Base-by-base conservation (phyloP, 92 coral and sea anemone species). In the Porites divaricata region DNA sequence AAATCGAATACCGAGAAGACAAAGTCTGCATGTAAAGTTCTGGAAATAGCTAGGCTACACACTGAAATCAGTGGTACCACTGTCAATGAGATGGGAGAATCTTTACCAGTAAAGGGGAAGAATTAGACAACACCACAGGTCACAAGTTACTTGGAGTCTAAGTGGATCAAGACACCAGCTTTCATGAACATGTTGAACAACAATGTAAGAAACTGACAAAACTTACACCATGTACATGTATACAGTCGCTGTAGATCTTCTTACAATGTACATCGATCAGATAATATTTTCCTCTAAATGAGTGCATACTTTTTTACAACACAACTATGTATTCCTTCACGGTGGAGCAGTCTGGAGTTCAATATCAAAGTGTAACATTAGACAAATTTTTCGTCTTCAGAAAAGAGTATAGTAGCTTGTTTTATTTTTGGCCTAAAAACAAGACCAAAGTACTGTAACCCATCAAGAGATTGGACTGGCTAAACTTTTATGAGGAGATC, bases 181-280 rank as follows among this genome's bases (percentile, higher is more conserved):
- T 51, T 51, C 7, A 12, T 51, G 56, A 51, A 51, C 56, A 63
- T 17, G 68, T 63, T 17, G 25, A 63, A 74, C 78, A 77, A 58
- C 19, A 78, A 22, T 79, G 89, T 71, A 86, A 86, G 73, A 86
- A 86, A 79, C 85, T 86, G n/a, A 16, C 89, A 0, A 76, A 85
- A 76, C 73, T n/a, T n/a, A n/a, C n/a, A n/a, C n/a, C n/a, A n/a
- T n/a, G n/a, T n/a, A n/a, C n/a, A n/a, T n/a, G n/a, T n/a, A 79
- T 20, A 77, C 69, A 7, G 89, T 71, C 12, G 61, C 78, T 63
- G 9, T 51, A 7, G 11, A 1, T 4, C 6, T 51, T 4, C 54
- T 51, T 51, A 51, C 54, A 4, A 51, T 51, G 57, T 70, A 72
- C 85, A 21, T 85, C 83, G 16, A 85, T 85, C 41, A 50, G 89